Base-by-base conservation (phyloP, 2,113 vertebrate species). In the Protobothrops flavoviridis region DNA sequence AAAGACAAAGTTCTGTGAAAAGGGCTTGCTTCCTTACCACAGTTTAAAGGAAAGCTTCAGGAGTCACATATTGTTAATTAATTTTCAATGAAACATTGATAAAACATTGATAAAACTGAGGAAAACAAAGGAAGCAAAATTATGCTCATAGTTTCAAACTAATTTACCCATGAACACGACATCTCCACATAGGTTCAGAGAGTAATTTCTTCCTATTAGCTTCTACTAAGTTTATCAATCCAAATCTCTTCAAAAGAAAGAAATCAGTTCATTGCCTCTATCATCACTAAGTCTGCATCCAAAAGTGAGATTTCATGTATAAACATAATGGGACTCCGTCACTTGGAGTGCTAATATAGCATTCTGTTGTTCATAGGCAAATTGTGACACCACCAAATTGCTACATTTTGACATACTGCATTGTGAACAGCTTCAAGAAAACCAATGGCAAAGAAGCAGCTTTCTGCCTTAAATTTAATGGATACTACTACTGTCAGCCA, bases 381-480 rank as follows among this genome's bases (percentile, higher is more conserved):
- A 59, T 17, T 1, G 23, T 5, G 12, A 21, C 15, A 89, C 15
- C 39, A 59, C 53, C 39, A 39, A 39, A 53, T 86, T 91, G 57
- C 23, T 64, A 61, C 20, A 43, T 57, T 43, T 92, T 86, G 33
- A 55, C n/a, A 45, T 85, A 24, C 85, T 55, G 59, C 90, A 61
- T 91, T 89, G 52, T 85, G 39, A 93, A 33, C 33, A 87, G 15
- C n/a, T 69, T 88, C 85, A 91, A 91, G 39, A 29, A 26, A 89
- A 85, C 61, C 86, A 91, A 29, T 53, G 20, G 33, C 91, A 89
- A 86, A 89, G 10, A 43, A 89, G 24, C 3, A 26, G 33, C 33
- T 92, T 20, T 33, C 87, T 86, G 74, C 74, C 93, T 90, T 86
- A 59, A 43, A 24, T 87, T 55, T 55, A 91, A 88, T 91, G 57